Base-by-base conservation (phyloP, 1,140 invertebrate genomes). In the Drosophila lacteicornis region DNA sequence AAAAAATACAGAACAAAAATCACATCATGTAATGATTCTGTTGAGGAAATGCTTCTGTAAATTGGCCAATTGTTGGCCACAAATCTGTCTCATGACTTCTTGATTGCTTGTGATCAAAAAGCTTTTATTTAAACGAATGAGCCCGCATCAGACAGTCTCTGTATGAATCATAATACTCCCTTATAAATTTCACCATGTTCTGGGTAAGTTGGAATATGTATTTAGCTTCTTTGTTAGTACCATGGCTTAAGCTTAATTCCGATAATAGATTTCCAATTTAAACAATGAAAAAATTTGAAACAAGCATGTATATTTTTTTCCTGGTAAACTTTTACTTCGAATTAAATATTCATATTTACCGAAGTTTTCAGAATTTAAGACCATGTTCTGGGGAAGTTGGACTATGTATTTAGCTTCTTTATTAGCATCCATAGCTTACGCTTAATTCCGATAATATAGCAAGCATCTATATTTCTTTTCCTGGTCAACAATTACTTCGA, bases 21-120 rank as follows among this genome's bases (percentile, higher is more conserved):
- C 15, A 4, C 47, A 17, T 19, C 30, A 56, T 57, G 19, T 56
- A 40, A 40, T 27, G 25, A 27, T 47, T 59, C 42, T 33, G 12
- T 50, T 57, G 36, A 38, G 36, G 15, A 57, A 57, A 57, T 57
- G 5, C 33, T n/a, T 56, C 5, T 56, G 53, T 56, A 56, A 56
- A 56, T 56, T 56, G 33, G 8, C 17, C 57, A 30, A 60, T 60
- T 60, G 58, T 30, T 50, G 27, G 43, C 25, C 42, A 50, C 45
- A 60, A 50, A 49, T 60, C 45, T 60, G 17, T 55, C 51, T 15
- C 12, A 38, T 38, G 33, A 55, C 15, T 38, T 55, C 30, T 55
- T 38, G 33, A 55, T 55, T 55, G 17, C 17, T 38, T 19, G 33
- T 55, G 13, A 38, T 55, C 17, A 38, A 15, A 36, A 9, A 55